Base-by-base conservation (phyloP, 1,140 invertebrate species). In the Caenorhabditis latens region DNA sequence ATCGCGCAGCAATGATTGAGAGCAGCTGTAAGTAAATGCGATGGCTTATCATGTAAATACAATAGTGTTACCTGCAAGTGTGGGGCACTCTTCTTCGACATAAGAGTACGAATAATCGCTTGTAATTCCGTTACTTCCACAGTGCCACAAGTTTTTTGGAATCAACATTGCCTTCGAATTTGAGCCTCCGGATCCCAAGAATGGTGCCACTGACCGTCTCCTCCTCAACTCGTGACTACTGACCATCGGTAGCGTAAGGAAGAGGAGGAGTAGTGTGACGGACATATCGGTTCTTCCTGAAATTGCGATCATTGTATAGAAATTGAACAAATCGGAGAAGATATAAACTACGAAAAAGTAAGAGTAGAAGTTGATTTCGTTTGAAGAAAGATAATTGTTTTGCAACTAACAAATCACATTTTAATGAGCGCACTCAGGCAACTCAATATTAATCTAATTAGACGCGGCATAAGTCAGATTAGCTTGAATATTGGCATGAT, bases 1-100 rank as follows among this genome's bases (percentile, higher is more conserved):
- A 85, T 65, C 14, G 55, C 84, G 46, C 87, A 88, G 67, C 87
- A 88, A n/a, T 85, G 84, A 48, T 88, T 88, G 24, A 88, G 32
- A 19, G 58, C 84, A n/a, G 67, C 87, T 88, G 75, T 50, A 87
- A 75, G 50, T 50, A 55, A 50, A 53, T 21, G 5, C n/a, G 55
- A 4, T 13, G 8, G 11, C 9, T 40, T 40, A n/a, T 58, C 11
- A 40, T 65, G 13, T 7, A 0, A 58, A 16, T 24, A 42, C 0
- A 58, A 84, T 19, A 50, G 53, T 11, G 43, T 14, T 53, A 85
- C 84, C 84, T 58, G 84, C 61, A 42, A 75, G 67, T 40, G 65
- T 32, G 14, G 84, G 84, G 32, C 84, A 85, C 24, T 57, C n/a
- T 24, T 40, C 9, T 8, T 11, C 1, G 13, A 48, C 65, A 19